These are phyloP conservation scores for Icerya purchasi DNA, from an alignment of 2,888 invertebrate species.

Conservation along the genomic window DNA sequence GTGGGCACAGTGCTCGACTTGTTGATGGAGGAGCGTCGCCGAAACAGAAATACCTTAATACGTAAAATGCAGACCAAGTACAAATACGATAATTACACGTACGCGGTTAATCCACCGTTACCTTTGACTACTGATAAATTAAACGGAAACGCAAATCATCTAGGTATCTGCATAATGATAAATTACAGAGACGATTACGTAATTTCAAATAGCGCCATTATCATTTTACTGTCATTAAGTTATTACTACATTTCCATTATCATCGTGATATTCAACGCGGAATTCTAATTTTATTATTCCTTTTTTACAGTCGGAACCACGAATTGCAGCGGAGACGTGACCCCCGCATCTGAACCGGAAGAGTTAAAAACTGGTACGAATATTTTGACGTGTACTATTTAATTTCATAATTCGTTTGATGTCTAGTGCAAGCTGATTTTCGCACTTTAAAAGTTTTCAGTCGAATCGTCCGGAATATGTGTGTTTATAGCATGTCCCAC, in stretches of 20 bases:
- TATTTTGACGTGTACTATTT: neutral
- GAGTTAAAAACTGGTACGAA: constrained; percentile 4
- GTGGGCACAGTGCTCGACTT: constrained; percentile 19
- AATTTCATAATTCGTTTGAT: no score
- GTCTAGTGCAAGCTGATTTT: neutral
- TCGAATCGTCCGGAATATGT: neutral
- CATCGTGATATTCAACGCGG: no score
- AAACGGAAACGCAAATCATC: neutral
- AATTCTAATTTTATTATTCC: no score
- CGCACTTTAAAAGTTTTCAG: neutral
- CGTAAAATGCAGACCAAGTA: constrained; percentile 16
- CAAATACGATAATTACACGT: constrained; percentile 21
- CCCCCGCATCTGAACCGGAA: constrained; percentile 8
- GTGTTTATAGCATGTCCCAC: no score
- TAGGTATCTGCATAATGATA: neutral
- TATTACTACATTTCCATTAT: no score
- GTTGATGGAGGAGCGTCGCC: constrained; percentile 15
- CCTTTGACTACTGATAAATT: constrained; percentile 8
- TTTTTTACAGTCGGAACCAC: constrained; percentile 3
- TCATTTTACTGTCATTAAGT: no score
- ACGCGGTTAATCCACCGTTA: constrained; percentile 17
- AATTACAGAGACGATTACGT: no score
- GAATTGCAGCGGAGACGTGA: constrained; percentile 3
- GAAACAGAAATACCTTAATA: neutral
- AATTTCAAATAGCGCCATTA: no score